Evolutionary conservation across 2,113 vertebrate genomes (phyloP).

Genomic region (Colius striatus): DNA sequence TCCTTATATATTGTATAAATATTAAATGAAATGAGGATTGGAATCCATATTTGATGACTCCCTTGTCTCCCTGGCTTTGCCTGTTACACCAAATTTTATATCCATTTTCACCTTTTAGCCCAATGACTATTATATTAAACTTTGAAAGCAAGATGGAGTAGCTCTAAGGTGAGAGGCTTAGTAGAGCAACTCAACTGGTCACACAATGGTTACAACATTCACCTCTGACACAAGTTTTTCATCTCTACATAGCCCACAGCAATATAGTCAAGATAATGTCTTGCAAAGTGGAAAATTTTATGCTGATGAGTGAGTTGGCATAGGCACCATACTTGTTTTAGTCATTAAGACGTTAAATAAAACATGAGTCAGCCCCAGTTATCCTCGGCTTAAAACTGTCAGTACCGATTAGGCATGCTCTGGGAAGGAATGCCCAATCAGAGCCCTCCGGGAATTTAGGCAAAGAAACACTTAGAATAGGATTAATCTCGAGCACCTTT

Average conservation of each 20-base stretch:
- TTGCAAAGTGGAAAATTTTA: neutral
- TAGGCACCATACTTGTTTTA: neutral
- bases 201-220: neutral
- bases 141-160: neutral
- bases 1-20: neutral
- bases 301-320: neutral
- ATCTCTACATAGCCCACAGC: neutral
- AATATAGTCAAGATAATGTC: neutral
- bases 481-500: neutral
- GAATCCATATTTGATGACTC: neutral
- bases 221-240: neutral
- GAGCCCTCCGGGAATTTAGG: neutral
- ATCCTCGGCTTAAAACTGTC: neutral
- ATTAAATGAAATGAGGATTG: neutral
- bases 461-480: neutral
- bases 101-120: neutral
- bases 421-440: neutral
- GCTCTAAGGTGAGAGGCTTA: neutral
- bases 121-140: neutral
- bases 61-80: neutral
- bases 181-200: neutral
- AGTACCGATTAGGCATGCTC: neutral
- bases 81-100: neutral
- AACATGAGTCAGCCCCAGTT: neutral
- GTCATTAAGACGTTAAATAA: neutral